Conservation (phyloP, 2,888 invertebrate species). For the Meiosimyza platycephala region DNA sequence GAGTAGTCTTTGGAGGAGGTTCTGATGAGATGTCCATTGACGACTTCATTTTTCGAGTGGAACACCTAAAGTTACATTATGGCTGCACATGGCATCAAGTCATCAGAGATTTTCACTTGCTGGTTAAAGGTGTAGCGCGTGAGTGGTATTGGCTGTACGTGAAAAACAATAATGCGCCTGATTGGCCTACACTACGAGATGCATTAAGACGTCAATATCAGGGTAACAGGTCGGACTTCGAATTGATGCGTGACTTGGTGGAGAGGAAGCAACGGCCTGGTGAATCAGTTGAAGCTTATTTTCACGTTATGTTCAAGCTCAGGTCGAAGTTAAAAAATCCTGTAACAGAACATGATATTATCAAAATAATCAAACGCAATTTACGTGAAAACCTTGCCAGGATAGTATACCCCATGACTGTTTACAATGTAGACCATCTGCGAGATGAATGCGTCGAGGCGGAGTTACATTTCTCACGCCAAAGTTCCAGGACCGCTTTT, state of each 20-base stretch:
- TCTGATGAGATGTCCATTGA: neutral
- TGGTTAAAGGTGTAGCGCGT: slow-evolving; percentile 14
- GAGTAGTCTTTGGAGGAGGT: slow-evolving; percentile 13
- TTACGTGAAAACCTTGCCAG: neutral
- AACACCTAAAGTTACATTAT: slow-evolving; percentile 17
- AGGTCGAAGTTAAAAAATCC: neutral
- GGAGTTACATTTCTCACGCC: slow-evolving; percentile 11
- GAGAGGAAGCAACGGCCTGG: slow-evolving; percentile 27
- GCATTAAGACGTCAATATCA: slow-evolving; percentile 4
- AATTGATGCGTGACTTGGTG: slow-evolving; percentile 19
- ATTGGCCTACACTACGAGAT: slow-evolving; percentile 9
- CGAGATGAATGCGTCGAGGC: slow-evolving; percentile 25
- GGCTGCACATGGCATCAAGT: slow-evolving; percentile 7
- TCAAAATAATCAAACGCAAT: slow-evolving; percentile 25
- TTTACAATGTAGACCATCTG: slow-evolving; percentile 17
- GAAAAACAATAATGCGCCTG: neutral
- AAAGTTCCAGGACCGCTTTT: neutral
- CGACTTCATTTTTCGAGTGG: neutral
- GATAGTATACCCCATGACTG: slow-evolving; percentile 18
- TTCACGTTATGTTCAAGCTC: slow-evolving; percentile 1
- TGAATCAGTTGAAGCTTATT: slow-evolving; percentile 14
- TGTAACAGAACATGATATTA: slow-evolving; percentile 8
- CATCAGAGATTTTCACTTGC: slow-evolving; percentile 20
- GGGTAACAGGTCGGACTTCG: slow-evolving; percentile 13
- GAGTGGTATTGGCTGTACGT: slow-evolving; percentile 33